phyloP scores from a whole-genome alignment of 1,140 invertebrate genomes.

The Drosophila fuyamai region DNA sequence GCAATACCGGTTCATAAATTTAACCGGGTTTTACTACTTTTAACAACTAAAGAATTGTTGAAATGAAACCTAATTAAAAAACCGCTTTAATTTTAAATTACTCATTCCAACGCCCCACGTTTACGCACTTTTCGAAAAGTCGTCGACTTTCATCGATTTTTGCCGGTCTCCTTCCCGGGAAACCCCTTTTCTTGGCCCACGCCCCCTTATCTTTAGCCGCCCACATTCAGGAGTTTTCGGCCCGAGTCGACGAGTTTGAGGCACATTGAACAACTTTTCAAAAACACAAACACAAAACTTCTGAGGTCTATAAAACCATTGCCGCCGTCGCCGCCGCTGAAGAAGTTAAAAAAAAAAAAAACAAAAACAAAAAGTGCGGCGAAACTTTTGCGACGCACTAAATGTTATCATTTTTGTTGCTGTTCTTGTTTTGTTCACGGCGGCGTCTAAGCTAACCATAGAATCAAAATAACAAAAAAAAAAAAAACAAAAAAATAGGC shows the following conservation, averaged over 20 bases:
- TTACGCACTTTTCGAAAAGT: slow-evolving; percentile 31
- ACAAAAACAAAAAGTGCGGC: slow-evolving; percentile 52
- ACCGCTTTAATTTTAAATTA: background rate
- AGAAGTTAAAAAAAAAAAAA: slow-evolving; percentile 49
- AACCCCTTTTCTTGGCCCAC: slow-evolving; percentile 2
- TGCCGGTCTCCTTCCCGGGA: background rate
- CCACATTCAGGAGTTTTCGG: slow-evolving; percentile 16
- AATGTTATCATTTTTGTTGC: slow-evolving; percentile 73
- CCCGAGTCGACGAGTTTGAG: slow-evolving; percentile 12
- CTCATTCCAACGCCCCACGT: background rate
- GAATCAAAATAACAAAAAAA: slow-evolving; percentile 23
- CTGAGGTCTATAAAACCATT: slow-evolving; percentile 65
- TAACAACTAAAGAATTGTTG: too few relatives aligned
- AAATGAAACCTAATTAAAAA: background rate
- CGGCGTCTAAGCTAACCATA: slow-evolving; percentile 57
- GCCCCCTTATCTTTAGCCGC: background rate
- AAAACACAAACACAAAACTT: slow-evolving; percentile 78
- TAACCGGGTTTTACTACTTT: too few relatives aligned
- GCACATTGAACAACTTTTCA: slow-evolving; percentile 59
- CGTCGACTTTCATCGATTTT: slow-evolving; percentile 45
- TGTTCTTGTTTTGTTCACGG: slow-evolving; percentile 47
- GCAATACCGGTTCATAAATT: too few relatives aligned
- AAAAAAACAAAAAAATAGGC: slow-evolving; percentile 55
- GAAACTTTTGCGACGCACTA: slow-evolving; percentile 80
- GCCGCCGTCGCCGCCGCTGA: slow-evolving; percentile 46